Evolutionary conservation across 2,888 invertebrate genomes (phyloP).

Genomic region (Drosophila eohydei): DNA sequence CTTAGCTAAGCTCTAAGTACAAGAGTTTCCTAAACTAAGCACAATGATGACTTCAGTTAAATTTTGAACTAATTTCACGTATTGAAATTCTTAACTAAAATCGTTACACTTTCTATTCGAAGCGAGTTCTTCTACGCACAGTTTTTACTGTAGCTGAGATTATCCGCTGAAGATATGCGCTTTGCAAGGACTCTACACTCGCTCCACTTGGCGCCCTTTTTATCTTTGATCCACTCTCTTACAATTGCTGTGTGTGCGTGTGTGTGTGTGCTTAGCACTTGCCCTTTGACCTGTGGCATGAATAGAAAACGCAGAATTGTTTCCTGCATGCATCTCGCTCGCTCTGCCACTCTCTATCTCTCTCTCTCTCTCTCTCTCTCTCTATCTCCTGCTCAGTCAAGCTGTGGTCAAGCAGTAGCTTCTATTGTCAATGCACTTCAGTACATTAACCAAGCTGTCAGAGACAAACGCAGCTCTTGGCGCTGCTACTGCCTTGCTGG

Average conservation of each 20-base stretch:
- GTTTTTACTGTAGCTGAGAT: constrained; percentile 20
- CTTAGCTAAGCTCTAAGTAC: too few relatives aligned
- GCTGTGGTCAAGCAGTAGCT: constrained; percentile 61
- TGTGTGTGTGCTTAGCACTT: constrained; percentile 62
- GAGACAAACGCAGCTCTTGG: constrained; percentile 56
- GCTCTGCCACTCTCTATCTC: neutral
- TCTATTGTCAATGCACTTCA: constrained; percentile 78
- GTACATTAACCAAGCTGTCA: constrained; percentile 71
- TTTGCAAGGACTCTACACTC: neutral
- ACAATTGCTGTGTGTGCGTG: neutral
- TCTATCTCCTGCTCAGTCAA: neutral
- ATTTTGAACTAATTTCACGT: neutral
- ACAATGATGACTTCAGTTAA: neutral
- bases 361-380: neutral
- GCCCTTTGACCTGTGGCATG: constrained; percentile 55
- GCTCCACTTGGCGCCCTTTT: neutral
- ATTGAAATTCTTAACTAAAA: neutral
- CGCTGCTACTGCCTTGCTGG: constrained; percentile 12
- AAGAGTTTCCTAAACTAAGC: neutral
- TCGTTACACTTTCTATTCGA: neutral
- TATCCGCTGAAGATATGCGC: constrained; percentile 22
- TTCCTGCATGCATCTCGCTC: constrained; percentile 28
- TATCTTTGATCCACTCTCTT: neutral
- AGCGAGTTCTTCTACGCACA: neutral
- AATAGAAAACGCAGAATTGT: constrained; percentile 41